A percentile compares a stretch with the other conserved stretches of the same genome.
Evolutionary conservation across 53 echinoderm and acorn worm genomes (phyloP).

Genomic region (Echinarachnius parma): DNA sequence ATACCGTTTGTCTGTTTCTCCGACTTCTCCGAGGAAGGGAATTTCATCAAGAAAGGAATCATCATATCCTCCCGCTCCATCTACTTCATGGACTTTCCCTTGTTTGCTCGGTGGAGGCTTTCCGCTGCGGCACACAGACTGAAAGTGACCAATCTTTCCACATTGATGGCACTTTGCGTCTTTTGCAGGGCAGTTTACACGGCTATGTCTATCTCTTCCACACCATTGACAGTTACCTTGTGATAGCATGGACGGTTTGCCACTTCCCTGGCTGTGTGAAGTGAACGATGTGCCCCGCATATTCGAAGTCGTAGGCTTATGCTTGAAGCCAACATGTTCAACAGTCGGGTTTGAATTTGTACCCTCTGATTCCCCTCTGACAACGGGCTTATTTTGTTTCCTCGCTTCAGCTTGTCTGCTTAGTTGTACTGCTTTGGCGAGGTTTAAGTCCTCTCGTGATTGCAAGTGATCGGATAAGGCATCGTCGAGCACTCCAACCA

Average conservation of each 20-base stretch:
- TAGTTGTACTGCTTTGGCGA: constrained; percentile 41
- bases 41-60: no score
- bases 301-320: no score
- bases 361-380: constrained; percentile 1
- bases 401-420: constrained; percentile 35
- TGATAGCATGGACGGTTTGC: no score
- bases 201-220: neutral
- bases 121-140: constrained; percentile 6
- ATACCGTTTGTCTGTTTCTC: constrained; percentile 11
- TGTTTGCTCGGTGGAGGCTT: neutral
- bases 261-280: no score
- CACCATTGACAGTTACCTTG: constrained; percentile 5
- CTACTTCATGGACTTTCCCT: constrained; percentile 39
- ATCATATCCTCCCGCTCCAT: constrained; percentile 14
- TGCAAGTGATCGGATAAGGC: constrained; percentile 28
- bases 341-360: no score
- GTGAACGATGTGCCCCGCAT: no score
- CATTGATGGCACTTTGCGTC: constrained; percentile 39
- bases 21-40: constrained; percentile 39
- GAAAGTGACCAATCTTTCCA: constrained; percentile 36
- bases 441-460: constrained; percentile 32
- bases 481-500: constrained; percentile 35
- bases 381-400: constrained; percentile 12
- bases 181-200: constrained; percentile 58
- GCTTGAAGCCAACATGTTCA: no score